phyloP scores from a whole-genome alignment of 2,888 invertebrate genomes.

The Synanthedon vespiformis region DNA sequence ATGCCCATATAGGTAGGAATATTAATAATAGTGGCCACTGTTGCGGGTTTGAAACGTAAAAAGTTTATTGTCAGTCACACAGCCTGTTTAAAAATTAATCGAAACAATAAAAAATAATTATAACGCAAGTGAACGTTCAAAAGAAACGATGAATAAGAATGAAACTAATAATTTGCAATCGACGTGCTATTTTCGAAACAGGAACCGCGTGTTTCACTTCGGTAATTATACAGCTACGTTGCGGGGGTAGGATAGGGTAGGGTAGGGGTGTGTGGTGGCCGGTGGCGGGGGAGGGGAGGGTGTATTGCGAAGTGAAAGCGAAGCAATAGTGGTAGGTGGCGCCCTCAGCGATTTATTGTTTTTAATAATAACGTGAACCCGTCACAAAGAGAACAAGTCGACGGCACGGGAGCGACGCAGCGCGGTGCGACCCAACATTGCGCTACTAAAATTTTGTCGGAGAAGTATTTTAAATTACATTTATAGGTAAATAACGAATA shows the following conservation, averaged over 20 bases:
- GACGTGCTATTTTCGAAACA: slow-evolving; percentile 27
- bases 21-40: too few relatives aligned
- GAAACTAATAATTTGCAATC: neutral
- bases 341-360: slow-evolving; percentile 70
- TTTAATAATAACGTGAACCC: slow-evolving; percentile 69
- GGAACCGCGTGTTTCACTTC: slow-evolving; percentile 22
- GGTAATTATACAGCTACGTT: slow-evolving; percentile 12
- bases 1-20: too few relatives aligned
- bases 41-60: too few relatives aligned
- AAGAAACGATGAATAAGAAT: neutral
- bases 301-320: slow-evolving; percentile 53
- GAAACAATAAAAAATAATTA: neutral
- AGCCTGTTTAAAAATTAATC: neutral
- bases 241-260: slow-evolving; percentile 12
- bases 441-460: too few relatives aligned
- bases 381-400: slow-evolving; percentile 67
- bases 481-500: too few relatives aligned
- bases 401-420: slow-evolving; percentile 30
- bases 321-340: slow-evolving; percentile 65
- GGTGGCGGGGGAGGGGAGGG: slow-evolving; percentile 15
- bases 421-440: slow-evolving; percentile 5
- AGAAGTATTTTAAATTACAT: too few relatives aligned
- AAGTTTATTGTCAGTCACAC: too few relatives aligned
- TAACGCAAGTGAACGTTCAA: neutral
- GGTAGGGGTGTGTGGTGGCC: slow-evolving; percentile 10